These are phyloP conservation scores for Steatornis caripensis DNA, from an alignment of 2,113 vertebrate species.

Conservation along the genomic window DNA sequence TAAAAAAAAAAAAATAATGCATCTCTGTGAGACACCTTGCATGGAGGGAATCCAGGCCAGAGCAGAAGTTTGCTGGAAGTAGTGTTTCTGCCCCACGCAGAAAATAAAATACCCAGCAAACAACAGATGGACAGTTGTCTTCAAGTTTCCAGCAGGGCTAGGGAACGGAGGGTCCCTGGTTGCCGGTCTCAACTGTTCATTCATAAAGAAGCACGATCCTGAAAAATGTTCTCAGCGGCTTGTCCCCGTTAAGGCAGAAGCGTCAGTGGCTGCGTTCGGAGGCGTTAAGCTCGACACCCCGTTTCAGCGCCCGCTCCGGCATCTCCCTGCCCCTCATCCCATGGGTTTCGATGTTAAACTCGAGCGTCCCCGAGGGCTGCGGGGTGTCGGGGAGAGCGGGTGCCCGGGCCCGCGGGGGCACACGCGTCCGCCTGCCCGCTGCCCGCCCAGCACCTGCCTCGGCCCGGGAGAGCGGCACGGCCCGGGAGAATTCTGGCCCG, in stretches of 20 bases:
- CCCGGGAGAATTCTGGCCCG: background rate
- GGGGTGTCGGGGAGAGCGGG: background rate
- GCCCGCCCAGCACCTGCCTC: background rate
- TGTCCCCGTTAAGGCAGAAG: background rate
- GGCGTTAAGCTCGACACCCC: background rate
- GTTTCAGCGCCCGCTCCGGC: background rate
- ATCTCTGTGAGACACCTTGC: background rate
- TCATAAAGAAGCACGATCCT: slow-evolving; percentile 35
- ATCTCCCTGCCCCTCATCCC: background rate
- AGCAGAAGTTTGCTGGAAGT: slow-evolving; percentile 33
- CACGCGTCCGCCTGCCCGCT: too few species aligned
- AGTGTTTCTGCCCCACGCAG: background rate
- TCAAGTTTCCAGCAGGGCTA: slow-evolving; percentile 17
- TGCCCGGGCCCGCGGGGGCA: background rate
- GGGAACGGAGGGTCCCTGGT: background rate
- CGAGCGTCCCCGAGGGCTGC: background rate
- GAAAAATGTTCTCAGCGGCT: background rate
- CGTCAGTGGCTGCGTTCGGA: background rate
- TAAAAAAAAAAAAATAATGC: too few species aligned
- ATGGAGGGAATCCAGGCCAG: background rate
- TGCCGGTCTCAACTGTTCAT: slow-evolving; percentile 10
- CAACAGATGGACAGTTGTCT: slow-evolving; percentile 39
- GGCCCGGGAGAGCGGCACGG: background rate
- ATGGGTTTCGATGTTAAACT: background rate
- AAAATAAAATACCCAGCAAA: background rate